Evolutionary conservation across 2,888 invertebrate genomes (phyloP).

Genomic region (Saturnia japonica): DNA sequence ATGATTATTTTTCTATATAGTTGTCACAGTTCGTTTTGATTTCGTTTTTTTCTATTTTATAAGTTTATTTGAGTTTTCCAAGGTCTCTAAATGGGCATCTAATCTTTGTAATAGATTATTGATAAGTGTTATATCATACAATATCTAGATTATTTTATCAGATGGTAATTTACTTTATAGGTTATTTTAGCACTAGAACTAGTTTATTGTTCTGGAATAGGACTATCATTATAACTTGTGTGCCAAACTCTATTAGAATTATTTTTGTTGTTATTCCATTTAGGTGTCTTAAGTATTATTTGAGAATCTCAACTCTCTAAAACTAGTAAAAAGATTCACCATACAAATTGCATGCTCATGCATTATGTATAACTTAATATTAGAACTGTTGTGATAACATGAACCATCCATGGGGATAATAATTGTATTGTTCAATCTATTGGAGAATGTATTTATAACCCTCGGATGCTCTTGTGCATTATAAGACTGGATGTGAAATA

Average conservation of each 20-base stretch:
- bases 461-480: neutral
- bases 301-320: constrained; percentile 11
- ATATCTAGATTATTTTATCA: neutral
- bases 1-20: neutral
- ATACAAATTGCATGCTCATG: neutral
- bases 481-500: neutral
- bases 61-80: neutral
- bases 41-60: too few relatives aligned
- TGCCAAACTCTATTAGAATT: neutral
- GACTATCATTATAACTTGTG: neutral
- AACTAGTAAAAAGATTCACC: neutral
- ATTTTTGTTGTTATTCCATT: neutral
- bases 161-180: neutral
- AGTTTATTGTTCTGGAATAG: neutral
- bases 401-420: neutral
- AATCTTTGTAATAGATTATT: neutral
- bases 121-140: neutral
- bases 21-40: neutral
- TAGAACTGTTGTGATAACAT: neutral
- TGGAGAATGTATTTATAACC: neutral
- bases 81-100: neutral
- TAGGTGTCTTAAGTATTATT: constrained; percentile 4
- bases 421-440: neutral
- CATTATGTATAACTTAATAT: neutral
- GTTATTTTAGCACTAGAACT: neutral